phyloP scores from a whole-genome alignment of 2,888 invertebrate species.

The Parapristionchus giblindavisi region DNA sequence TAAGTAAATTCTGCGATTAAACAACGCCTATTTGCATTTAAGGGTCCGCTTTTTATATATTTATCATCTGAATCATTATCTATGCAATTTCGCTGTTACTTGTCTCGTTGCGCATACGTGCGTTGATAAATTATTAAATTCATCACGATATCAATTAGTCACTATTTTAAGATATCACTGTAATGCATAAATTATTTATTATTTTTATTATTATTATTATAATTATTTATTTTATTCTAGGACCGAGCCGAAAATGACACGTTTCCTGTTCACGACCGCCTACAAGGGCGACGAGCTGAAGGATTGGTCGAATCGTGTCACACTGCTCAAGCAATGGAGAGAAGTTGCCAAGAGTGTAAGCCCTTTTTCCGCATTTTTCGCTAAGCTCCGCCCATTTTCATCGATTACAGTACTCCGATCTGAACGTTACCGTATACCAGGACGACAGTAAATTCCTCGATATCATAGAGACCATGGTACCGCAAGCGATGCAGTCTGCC shows the following conservation, averaged over 20 bases:
- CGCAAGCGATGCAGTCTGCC: constrained; percentile 34
- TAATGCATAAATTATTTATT: too few species aligned
- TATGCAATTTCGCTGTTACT: too few species aligned
- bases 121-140: too few species aligned
- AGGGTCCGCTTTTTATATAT: too few species aligned
- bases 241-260: constrained; percentile 8
- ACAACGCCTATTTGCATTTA: too few species aligned
- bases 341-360: constrained; percentile 48
- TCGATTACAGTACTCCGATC: constrained; percentile 55
- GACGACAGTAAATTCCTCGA: constrained; percentile 68
- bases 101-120: too few species aligned
- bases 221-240: neutral
- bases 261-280: constrained; percentile 32
- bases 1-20: neutral
- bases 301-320: constrained; percentile 56
- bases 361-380: neutral
- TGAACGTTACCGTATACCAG: constrained; percentile 64
- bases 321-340: constrained; percentile 53
- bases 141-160: too few species aligned
- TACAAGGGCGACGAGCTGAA: constrained; percentile 43
- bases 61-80: too few species aligned
- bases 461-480: constrained; percentile 53
- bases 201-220: too few species aligned
- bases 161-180: too few species aligned
- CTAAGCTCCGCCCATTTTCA: neutral